Evolutionary conservation across 2,113 vertebrate genomes (phyloP), one percentile per base, ranked within the genome.

Genomic region (Myrmecophaga tridactyla): DNA sequence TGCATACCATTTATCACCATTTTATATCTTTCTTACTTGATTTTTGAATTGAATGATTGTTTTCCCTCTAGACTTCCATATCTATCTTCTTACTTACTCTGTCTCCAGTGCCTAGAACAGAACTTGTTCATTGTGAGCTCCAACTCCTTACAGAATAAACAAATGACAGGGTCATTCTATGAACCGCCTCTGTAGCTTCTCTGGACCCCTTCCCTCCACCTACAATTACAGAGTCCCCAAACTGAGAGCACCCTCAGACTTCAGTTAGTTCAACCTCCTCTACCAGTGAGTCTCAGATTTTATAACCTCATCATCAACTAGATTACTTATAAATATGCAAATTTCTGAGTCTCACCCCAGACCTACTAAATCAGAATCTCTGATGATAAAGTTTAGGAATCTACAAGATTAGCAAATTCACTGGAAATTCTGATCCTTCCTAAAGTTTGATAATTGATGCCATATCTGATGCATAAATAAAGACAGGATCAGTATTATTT

Each of bases 11-110:
- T 86, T 75, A 65, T 62, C 20, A 86, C 25, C 29, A 62, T 36
- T 89, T 62, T 21, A 56, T 63, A 29, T 81, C 85, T 90, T 91
- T 92, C 69, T 90, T 81, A n/a, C 31, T 65, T 89, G 31, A 60
- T 21, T 56, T 78, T 95, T 63, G 14, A 17, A 67, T 58, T 51
- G 23, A 90, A 51, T 12, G 48, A 51, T 58, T 67, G 76, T 60
- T 60, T 93, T 43, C 29, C 46, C 15, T 60, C 34, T 58, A 48
- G 51, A 83, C 63, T 72, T 70, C 34, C 27, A 65, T 25, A 12
- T 90, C 46, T 93, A 14, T 83, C 62, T 78, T 58, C 76, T 41
- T 21, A 43, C n/a, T 69, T 13, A 77, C 36, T 83, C 62, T 88
- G 10, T 87, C 4, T 51, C 48, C 48, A 51, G 48, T 51, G 48